A percentile compares a stretch with the other conserved stretches of the same genome.
Conservation (phyloP, 1,140 invertebrate species). For the Trachymyrmex cornetzi region DNA sequence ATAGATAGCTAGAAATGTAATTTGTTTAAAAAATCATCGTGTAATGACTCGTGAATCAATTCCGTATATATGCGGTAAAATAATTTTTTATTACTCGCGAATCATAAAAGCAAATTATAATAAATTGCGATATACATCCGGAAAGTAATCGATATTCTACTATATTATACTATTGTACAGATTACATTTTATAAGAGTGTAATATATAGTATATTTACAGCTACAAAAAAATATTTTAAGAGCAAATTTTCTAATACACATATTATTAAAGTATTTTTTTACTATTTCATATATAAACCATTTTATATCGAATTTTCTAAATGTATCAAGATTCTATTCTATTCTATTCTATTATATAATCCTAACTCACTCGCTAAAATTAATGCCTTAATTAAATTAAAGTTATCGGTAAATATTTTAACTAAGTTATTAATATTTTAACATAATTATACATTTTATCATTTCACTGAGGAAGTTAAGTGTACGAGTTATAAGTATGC, state of each 20-base stretch:
- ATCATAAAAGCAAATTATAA: not conserved
- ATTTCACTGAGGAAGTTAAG: conserved; percentile 7
- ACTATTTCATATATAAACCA: not conserved
- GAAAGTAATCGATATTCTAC: not conserved
- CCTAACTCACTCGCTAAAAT: conserved; percentile 14
- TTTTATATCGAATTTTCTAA: not conserved
- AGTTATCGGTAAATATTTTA: not conserved
- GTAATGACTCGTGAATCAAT: not conserved
- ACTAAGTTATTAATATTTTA: not conserved
- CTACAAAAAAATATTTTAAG: not conserved
- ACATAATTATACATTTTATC: not conserved
- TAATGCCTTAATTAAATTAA: conserved; percentile 23
- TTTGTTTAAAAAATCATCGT: not conserved
- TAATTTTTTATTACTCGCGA: not conserved
- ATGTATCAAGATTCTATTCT: not conserved
- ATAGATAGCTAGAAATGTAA: not conserved
- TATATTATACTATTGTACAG: not conserved
- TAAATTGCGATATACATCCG: not conserved
- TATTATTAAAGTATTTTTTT: conserved; percentile 23
- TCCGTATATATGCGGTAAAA: not conserved
- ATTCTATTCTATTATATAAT: conserved; percentile 8
- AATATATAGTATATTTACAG: not conserved
- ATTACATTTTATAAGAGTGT: not conserved
- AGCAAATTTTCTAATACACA: not conserved
- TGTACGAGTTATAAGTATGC: conserved; percentile 21